A percentile compares a stretch with the other conserved stretches of the same genome.
phyloP scores from a whole-genome alignment of 2,113 vertebrate species.

The Prochilodus magdalenae region DNA sequence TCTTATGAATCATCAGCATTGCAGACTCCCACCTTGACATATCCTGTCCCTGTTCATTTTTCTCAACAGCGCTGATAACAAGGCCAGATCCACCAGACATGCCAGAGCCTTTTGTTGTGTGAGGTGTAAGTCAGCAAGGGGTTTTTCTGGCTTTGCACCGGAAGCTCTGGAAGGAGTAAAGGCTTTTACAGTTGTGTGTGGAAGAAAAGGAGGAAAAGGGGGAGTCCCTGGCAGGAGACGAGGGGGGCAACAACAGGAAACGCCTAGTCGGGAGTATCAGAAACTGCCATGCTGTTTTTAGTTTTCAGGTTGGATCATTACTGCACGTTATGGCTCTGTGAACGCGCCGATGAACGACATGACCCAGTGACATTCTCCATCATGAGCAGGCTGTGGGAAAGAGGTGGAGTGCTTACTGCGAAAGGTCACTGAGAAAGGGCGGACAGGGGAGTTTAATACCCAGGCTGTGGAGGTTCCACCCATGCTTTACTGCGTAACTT shows the following conservation, averaged over 20 bases:
- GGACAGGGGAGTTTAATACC: slow-evolving; percentile 10
- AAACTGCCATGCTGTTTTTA: background rate
- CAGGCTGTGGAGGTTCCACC: slow-evolving; percentile 32
- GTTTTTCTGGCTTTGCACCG: slow-evolving; percentile 13
- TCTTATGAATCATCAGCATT: background rate
- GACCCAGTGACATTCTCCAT: background rate
- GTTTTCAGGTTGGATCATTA: background rate
- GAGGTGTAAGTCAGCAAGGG: background rate
- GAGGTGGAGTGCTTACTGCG: slow-evolving; percentile 31
- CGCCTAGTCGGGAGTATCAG: background rate
- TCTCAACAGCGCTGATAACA: slow-evolving; percentile 30
- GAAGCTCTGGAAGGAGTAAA: background rate
- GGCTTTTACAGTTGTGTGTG: background rate
- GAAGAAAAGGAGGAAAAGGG: slow-evolving; percentile 7
- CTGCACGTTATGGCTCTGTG: background rate
- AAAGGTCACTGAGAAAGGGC: slow-evolving; percentile 45
- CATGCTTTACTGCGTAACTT: slow-evolving; percentile 5
- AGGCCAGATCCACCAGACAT: slow-evolving; percentile 6
- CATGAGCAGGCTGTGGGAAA: slow-evolving; percentile 31
- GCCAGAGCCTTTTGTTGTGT: background rate
- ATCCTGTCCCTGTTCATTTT: background rate
- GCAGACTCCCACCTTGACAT: background rate
- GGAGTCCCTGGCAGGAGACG: background rate
- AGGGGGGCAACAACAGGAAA: background rate
- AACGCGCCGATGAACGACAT: background rate